These are phyloP conservation scores for Palloptera scutellata DNA, from an alignment of 2,888 invertebrate genomes.

Conservation along the genomic window DNA sequence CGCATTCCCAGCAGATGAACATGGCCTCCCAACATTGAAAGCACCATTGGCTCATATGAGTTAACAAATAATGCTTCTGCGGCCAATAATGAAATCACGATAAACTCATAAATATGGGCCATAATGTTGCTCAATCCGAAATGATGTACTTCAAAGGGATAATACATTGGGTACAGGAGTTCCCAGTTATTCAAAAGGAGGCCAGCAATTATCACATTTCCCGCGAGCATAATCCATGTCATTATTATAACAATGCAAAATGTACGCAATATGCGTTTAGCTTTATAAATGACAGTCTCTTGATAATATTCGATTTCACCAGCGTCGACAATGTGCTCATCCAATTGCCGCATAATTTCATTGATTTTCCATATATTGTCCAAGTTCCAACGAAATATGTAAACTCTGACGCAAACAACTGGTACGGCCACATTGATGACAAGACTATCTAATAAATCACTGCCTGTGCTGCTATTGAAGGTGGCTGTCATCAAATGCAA, in stretches of 20 bases:
- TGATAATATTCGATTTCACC: constrained; percentile 15
- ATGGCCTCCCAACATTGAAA: constrained; percentile 32
- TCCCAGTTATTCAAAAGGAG: constrained; percentile 12
- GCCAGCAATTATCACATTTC: constrained; percentile 4
- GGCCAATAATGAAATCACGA: constrained; percentile 19
- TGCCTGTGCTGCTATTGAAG: background rate
- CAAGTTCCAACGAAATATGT: constrained; percentile 26
- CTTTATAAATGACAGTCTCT: background rate
- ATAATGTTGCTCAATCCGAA: constrained; percentile 15
- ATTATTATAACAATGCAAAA: constrained; percentile 11
- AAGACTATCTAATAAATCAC: constrained; percentile 11
- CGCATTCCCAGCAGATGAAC: constrained; percentile 30
- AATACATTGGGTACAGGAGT: constrained; percentile 34
- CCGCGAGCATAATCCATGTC: background rate
- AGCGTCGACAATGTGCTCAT: constrained; percentile 4
- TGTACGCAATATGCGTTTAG: constrained; percentile 13
- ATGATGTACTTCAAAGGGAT: constrained; percentile 26
- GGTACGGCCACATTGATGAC: constrained; percentile 12
- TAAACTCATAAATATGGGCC: constrained; percentile 28
- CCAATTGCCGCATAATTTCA: constrained; percentile 14
- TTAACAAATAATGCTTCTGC: constrained; percentile 21
- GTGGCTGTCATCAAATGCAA: constrained; percentile 7
- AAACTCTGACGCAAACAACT: background rate
- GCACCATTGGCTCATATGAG: constrained; percentile 23
- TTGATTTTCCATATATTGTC: constrained; percentile 12